Percentiles rank a stretch among this genome's conserved stretches.
phyloP scores from a whole-genome alignment of 2,888 invertebrate genomes.

The Stenoptilia bipunctidactyla region DNA sequence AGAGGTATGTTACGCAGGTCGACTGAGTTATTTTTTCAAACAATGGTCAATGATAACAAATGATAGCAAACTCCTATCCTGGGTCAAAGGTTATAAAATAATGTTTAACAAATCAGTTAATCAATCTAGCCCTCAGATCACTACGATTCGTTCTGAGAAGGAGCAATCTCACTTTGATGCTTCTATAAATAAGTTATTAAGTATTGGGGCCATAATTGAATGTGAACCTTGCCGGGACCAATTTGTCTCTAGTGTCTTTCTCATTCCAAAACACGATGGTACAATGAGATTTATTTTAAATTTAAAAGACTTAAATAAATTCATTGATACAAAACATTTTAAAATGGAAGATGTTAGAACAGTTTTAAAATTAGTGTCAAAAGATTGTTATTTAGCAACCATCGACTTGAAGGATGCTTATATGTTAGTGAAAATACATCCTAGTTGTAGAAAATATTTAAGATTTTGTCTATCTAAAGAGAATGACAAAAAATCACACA shows the following conservation, averaged over 20 bases:
- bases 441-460: slow-evolving; percentile 2
- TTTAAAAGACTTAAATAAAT: slow-evolving; percentile 2
- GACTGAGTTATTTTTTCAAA: background rate
- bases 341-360: slow-evolving; percentile 3
- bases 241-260: slow-evolving; percentile 2
- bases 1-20: slow-evolving; percentile 1
- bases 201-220: background rate
- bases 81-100: slow-evolving; percentile 1
- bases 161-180: too few species aligned
- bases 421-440: slow-evolving; percentile 3
- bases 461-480: background rate
- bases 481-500: background rate
- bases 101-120: background rate
- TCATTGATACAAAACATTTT: slow-evolving; percentile 2
- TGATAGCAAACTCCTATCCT: background rate
- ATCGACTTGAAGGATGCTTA: slow-evolving; percentile 4
- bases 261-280: slow-evolving; percentile 2
- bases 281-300: slow-evolving; percentile 3
- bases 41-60: slow-evolving; percentile 2
- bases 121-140: background rate
- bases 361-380: too few species aligned
- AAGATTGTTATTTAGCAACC: slow-evolving; percentile 1
- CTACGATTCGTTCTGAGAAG: too few species aligned
- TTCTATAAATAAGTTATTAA: too few species aligned
- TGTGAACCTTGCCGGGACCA: background rate